These are phyloP conservation scores for Opisthograptis luteolata DNA, from an alignment of 2,888 invertebrate genomes.

Conservation along the genomic window DNA sequence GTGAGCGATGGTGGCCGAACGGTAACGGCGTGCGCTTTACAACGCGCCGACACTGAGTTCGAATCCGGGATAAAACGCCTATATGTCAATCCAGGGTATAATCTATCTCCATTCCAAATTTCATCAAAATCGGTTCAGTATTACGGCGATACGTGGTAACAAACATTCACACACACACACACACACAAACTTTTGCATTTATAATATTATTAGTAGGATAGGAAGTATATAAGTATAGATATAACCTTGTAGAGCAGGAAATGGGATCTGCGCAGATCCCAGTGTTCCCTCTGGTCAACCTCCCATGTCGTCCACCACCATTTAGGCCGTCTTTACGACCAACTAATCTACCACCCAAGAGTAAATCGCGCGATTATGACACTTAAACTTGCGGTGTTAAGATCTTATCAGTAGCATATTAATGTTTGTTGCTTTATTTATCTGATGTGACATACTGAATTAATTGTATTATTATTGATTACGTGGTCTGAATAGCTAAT, in stretches of 20 bases:
- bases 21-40: too few species aligned
- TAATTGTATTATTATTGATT: slow-evolving; percentile 79
- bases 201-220: too few species aligned
- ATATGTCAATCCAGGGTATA: too few species aligned
- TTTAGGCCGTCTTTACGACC: slow-evolving; percentile 26
- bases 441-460: slow-evolving; percentile 71
- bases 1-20: too few species aligned
- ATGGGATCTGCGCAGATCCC: slow-evolving; percentile 21
- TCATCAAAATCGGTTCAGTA: too few species aligned
- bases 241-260: slow-evolving; percentile 38
- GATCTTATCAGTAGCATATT: slow-evolving; percentile 11
- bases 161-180: too few species aligned
- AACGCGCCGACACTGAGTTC: too few species aligned
- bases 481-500: slow-evolving; percentile 63
- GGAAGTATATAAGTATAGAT: background rate
- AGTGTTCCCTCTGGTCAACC: slow-evolving; percentile 34
- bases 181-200: too few species aligned
- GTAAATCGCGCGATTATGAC: slow-evolving; percentile 2
- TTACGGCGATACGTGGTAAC: too few species aligned
- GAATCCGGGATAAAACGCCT: too few species aligned
- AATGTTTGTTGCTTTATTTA: slow-evolving; percentile 38
- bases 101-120: too few species aligned
- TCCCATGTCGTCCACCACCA: slow-evolving; percentile 31
- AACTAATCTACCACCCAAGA: slow-evolving; percentile 29
- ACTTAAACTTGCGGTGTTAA: slow-evolving; percentile 21